Evolutionary conservation across 2,888 invertebrate genomes (phyloP), one percentile per base, ranked within the genome.

Genomic region (Noctua fimbriata): DNA sequence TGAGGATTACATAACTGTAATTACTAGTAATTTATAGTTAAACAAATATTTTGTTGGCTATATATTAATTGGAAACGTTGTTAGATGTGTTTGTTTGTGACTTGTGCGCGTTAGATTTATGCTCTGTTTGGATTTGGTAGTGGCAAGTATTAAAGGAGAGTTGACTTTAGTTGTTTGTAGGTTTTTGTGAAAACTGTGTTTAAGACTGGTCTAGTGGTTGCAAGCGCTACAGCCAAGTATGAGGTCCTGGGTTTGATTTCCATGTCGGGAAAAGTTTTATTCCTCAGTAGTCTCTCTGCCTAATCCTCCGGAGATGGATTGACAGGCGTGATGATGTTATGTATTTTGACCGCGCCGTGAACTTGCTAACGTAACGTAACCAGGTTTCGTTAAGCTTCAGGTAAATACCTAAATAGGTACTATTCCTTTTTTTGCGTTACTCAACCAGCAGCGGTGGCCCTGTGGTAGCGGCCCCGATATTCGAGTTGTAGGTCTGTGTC

Each of bases 11-110:
- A 88, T 88, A 90, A 91, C 81, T 87, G 88, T 91, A 91, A 92
- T 92, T 91, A 87, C 82, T 71, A 85, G 83, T 89, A 88, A 92
- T 92, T 91, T 92, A 91, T 91, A 80, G 86, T 85, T 89, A 89
- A 90, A 89, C 89, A 90, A 91, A 92, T 86, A 89, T 88, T 87
- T 75, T 67, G 78, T 86, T 80, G 63, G 76, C 81, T 74, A 78
- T 82, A 83, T 78, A 77, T 65, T 87, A 86, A 89, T 90, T 88
- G 76, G 83, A 78, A 86, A 77, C 73, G 70, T 84, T 83, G 44
- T 71, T 72, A 73, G 63, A 77, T 65, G 47, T 69, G 73, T 84
- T 73, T 80, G 76, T 85, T 78, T 79, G 44, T 44, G n/a, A 67
- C 67, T 67, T 67, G n/a, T 60, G 28, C 72, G 16, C 4, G 24